Base-by-base conservation (phyloP, 1,140 invertebrate genomes). In the Eriosoma lanigerum region DNA sequence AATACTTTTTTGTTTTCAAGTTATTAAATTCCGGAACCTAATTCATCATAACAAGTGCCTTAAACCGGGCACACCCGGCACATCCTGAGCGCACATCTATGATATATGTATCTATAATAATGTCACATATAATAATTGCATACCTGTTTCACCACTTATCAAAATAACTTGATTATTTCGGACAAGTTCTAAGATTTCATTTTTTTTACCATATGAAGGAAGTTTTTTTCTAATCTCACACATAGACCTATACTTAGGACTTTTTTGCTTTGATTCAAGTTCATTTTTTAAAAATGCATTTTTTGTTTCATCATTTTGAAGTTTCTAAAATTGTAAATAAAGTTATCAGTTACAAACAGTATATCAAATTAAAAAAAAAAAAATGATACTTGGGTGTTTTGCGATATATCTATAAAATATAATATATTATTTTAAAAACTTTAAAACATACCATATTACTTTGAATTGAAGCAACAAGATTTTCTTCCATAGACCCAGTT, bases 141-240 rank as follows among this genome's bases (percentile, higher is more conserved):
- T 81, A 83, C 85, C 85, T 80, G 86, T 87, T 84, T 86, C 86
- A 50, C 86, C 86, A 81, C 84, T 84, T 60, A 87, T 85, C 5
- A 87, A 83, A 50, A 85, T 81, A 48, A 86, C 84, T 82, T 85
- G 86, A 82, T 86, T 85, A 17, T 83, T 75, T 29, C 81, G 81
- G 19, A 87, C 81, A 3, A 83, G 38, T 26, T 84, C 58, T 6
- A 86, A 29, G 38, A 87, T 84, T 68, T 84, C 83, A 38, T 84
- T 70, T 50, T 81, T 83, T 80, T 83, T 85, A 3, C 83, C 73
- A 76, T 81, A 85, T 2, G 85, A 81, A 24, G 86, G 86, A 32
- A 87, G 76, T 64, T 84, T 86, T 80, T 83, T 81, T 44, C 86
- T 64, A 50, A 84, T 83, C 29, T 82, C 78, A 44, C 83, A 70